These are phyloP conservation scores for Alces alces DNA, from an alignment of 2,113 vertebrate species.

Conservation along the genomic window DNA sequence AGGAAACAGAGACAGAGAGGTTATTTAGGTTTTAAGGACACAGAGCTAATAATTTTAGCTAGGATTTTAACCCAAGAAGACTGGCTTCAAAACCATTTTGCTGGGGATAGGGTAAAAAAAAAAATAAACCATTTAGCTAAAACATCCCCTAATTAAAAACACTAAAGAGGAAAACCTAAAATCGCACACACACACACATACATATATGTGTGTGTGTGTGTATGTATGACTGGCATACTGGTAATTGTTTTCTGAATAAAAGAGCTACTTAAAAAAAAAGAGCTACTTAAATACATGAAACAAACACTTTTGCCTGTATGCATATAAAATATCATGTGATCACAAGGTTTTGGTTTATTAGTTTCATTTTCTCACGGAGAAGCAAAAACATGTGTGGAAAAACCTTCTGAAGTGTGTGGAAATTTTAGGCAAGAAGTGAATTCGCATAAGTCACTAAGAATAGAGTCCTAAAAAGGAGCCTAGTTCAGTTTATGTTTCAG, in stretches of 20 bases:
- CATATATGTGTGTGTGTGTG: neutral
- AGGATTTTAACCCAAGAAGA: conserved; percentile 17
- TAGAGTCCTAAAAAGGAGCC: neutral
- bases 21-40: conserved; percentile 7
- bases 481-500: conserved; percentile 44
- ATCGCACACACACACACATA: neutral
- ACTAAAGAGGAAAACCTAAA: neutral
- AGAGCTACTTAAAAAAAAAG: neutral
- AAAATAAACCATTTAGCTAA: neutral
- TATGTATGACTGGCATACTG: neutral
- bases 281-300: neutral
- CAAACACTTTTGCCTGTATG: conserved; percentile 10
- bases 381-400: neutral
- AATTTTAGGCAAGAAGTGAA: conserved; percentile 44
- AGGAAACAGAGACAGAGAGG: neutral
- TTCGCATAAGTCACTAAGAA: conserved; percentile 33
- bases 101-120: neutral
- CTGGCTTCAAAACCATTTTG: neutral
- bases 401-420: conserved; percentile 8
- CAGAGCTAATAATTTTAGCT: neutral
- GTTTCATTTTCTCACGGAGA: conserved; percentile 53
- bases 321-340: conserved; percentile 12
- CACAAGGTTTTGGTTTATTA: neutral
- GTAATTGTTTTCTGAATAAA: neutral
- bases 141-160: conserved; percentile 21